phyloP scores from a whole-genome alignment of 2,113 vertebrate species.

The Saccopteryx leptura region DNA sequence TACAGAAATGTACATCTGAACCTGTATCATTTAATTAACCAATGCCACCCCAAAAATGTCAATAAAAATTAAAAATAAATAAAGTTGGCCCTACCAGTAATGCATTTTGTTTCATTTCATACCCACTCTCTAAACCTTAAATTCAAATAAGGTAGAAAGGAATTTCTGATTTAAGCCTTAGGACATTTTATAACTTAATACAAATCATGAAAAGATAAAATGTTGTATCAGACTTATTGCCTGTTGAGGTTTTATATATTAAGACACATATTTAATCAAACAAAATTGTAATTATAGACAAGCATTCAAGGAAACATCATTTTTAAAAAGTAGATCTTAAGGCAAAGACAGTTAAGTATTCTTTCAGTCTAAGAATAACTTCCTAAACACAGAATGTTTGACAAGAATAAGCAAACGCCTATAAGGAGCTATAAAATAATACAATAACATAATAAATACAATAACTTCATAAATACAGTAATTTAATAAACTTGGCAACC shows the following conservation, averaged over 20 bases:
- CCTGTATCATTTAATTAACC: neutral
- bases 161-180: slow-evolving; percentile 46
- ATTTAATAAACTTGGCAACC: slow-evolving; percentile 44
- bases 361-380: slow-evolving; percentile 36
- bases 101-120: slow-evolving; percentile 39
- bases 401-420: neutral
- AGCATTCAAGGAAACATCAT: slow-evolving; percentile 57
- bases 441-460: neutral
- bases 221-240: neutral
- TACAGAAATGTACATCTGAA: neutral
- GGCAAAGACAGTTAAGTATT: slow-evolving; percentile 59
- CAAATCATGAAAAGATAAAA: slow-evolving; percentile 63
- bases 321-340: slow-evolving; percentile 66
- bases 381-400: slow-evolving; percentile 43
- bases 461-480: no score
- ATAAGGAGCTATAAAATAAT: neutral
- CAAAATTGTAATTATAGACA: slow-evolving; percentile 53
- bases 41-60: neutral
- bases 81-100: neutral
- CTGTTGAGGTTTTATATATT: slow-evolving; percentile 53
- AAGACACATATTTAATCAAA: slow-evolving; percentile 41
- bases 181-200: slow-evolving; percentile 48
- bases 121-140: slow-evolving; percentile 50
- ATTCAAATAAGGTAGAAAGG: slow-evolving; percentile 59
- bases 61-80: neutral